Conservation (phyloP, 2,797 vertebrate genomes). For the Delichon dasypus region DNA sequence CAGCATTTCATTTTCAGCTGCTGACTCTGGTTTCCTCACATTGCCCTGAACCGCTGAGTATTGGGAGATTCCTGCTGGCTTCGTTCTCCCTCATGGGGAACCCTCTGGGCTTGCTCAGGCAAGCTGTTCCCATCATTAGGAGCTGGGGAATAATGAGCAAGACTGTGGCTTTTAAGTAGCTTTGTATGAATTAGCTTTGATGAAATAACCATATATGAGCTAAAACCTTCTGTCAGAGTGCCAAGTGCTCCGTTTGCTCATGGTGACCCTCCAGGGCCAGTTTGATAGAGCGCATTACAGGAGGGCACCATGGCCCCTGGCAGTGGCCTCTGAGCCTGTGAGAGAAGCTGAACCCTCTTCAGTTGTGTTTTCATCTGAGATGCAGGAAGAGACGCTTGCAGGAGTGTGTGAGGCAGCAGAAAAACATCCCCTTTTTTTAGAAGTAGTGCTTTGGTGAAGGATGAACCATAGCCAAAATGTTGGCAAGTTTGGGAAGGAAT, state of each 20-base stretch:
- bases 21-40: background rate
- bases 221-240: background rate
- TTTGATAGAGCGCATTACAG: background rate
- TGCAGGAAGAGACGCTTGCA: background rate
- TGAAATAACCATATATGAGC: background rate
- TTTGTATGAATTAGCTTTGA: background rate
- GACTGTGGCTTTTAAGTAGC: background rate
- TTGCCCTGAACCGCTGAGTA: background rate
- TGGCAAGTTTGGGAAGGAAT: background rate
- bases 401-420: background rate
- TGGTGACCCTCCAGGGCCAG: background rate
- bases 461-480: background rate
- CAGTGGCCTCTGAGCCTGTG: background rate
- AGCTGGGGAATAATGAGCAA: background rate
- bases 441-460: background rate
- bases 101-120: background rate
- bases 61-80: background rate
- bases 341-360: background rate
- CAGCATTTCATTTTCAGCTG: background rate
- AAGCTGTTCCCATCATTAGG: background rate
- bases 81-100: background rate
- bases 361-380: rapidly evolving
- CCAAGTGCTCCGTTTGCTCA: background rate
- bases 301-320: background rate
- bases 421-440: background rate